Evolutionary conservation across 2,797 vertebrate genomes (phyloP), one percentile per base, ranked within the genome.

Genomic region (Thunnus albacares): DNA sequence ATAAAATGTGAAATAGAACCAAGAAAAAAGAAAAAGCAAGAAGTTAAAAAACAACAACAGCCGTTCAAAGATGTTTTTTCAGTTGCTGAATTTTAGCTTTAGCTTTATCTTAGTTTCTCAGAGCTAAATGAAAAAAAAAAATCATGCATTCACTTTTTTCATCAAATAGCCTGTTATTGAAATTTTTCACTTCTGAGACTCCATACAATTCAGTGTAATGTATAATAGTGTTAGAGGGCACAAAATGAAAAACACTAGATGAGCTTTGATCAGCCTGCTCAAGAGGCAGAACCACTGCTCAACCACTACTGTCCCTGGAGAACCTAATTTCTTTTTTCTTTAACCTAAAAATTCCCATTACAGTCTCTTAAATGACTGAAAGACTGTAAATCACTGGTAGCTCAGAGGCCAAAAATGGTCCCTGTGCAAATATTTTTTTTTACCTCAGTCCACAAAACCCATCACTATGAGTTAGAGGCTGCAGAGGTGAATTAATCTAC

Each of bases 341-440:
- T 38, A 77, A 86, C 72, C 69, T 79, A 74, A 86, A 85, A 72
- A 76, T 80, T 83, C 74, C 66, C 43, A 63, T 80, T 80, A 57
- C 64, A 78, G 65, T 78, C 53, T 77, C 24, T 20, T 84, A 72
- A 90, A 87, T 60, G 68, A 65, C 56, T 66, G 15, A 43, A 70
- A 55, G 60, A 66, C 77, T 75, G 62, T 84, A 85, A 91, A 88
- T 90, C 83, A 89, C 55, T 2, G 1, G 78, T 55, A 51, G 69
- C 68, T 72, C 30, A 45, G 60, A 28, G 77, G 61, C 75, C 73
- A 83, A 60, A 88, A 89, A 88, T 72, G 51, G 49, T 79, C 61
- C 83, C 68, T 82, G 76, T 77, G 79, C 71, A 91, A 90, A 92
- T 87, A 88, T 84, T 62, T 76, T 38, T 61, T 30, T 57, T 85